phyloP scores from a whole-genome alignment of 2,888 invertebrate species.

The Elmis aenea region DNA sequence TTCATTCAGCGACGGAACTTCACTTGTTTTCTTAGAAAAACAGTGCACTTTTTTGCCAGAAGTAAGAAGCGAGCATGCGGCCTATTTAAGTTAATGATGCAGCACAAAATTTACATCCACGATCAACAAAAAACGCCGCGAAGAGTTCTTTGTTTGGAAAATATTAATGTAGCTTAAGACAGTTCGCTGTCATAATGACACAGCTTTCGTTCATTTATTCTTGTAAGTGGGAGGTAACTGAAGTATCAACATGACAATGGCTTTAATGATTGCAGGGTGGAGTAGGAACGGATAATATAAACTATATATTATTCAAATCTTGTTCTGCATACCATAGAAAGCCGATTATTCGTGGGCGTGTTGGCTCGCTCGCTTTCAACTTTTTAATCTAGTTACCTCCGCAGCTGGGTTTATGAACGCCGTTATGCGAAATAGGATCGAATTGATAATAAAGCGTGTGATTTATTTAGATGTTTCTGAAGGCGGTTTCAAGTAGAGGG shows the following conservation, averaged over 20 bases:
- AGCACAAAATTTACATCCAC: too few relatives aligned
- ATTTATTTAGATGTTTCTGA: slow-evolving; percentile 15
- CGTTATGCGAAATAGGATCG: slow-evolving; percentile 14
- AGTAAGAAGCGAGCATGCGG: too few relatives aligned
- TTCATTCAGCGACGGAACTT: too few relatives aligned
- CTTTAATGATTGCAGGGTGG: slow-evolving; percentile 22
- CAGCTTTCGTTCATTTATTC: slow-evolving; percentile 14
- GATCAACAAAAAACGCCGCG: too few relatives aligned
- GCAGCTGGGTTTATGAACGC: slow-evolving; percentile 12
- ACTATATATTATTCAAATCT: slow-evolving; percentile 16
- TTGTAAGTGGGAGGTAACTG: slow-evolving; percentile 24
- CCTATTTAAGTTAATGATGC: too few relatives aligned
- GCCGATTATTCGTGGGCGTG: too few relatives aligned
- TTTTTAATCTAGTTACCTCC: background rate
- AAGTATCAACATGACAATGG: slow-evolving; percentile 27
- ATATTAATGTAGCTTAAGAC: slow-evolving; percentile 15
- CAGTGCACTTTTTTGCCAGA: too few relatives aligned
- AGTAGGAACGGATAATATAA: slow-evolving; percentile 12
- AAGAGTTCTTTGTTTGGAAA: slow-evolving; percentile 15
- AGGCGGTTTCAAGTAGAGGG: slow-evolving; percentile 19
- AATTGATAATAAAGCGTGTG: slow-evolving; percentile 16
- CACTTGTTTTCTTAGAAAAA: too few relatives aligned
- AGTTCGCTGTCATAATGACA: slow-evolving; percentile 18
- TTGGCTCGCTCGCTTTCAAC: slow-evolving; percentile 2
- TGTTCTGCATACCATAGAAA: too few relatives aligned